These are phyloP conservation scores for Drosophila orena DNA, from an alignment of 1,140 invertebrate genomes.

Conservation along the genomic window DNA sequence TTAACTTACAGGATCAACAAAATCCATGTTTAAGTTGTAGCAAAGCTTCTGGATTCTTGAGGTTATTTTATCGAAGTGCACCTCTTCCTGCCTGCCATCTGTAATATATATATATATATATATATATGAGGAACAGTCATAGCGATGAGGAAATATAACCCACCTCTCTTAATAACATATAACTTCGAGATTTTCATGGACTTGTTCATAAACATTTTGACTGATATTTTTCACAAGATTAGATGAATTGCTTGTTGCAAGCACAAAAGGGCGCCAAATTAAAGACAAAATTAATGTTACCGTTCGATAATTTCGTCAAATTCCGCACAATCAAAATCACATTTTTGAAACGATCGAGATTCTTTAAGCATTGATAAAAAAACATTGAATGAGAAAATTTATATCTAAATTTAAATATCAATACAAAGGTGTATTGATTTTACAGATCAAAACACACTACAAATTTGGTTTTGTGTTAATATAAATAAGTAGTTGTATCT, in stretches of 20 bases:
- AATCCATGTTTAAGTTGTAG: slow-evolving; percentile 98
- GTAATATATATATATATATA: background rate
- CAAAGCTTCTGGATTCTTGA: slow-evolving; percentile 97
- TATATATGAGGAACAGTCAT: background rate
- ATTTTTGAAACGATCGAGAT: slow-evolving; percentile 18
- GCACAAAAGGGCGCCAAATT: slow-evolving; percentile 36
- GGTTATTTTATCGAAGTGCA: slow-evolving; percentile 99
- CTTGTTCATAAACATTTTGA: slow-evolving; percentile 37
- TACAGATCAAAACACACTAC: background rate
- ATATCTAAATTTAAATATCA: no score
- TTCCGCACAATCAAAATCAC: background rate
- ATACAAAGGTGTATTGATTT: no score
- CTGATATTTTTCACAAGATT: slow-evolving; percentile 23
- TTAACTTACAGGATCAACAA: slow-evolving; percentile 95
- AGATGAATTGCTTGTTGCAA: slow-evolving; percentile 18
- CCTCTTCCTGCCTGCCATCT: slow-evolving; percentile 96
- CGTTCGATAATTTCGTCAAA: slow-evolving; percentile 6
- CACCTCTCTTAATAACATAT: slow-evolving; percentile 85
- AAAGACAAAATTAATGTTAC: slow-evolving; percentile 10
- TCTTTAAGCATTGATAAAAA: no score
- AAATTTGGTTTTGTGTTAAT: background rate
- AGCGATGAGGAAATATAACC: background rate
- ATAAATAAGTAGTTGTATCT: background rate
- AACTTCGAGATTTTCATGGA: slow-evolving; percentile 81
- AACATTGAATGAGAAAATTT: no score